Base-by-base conservation (phyloP, 2,797 vertebrate genomes). In the Meda fulgida region DNA sequence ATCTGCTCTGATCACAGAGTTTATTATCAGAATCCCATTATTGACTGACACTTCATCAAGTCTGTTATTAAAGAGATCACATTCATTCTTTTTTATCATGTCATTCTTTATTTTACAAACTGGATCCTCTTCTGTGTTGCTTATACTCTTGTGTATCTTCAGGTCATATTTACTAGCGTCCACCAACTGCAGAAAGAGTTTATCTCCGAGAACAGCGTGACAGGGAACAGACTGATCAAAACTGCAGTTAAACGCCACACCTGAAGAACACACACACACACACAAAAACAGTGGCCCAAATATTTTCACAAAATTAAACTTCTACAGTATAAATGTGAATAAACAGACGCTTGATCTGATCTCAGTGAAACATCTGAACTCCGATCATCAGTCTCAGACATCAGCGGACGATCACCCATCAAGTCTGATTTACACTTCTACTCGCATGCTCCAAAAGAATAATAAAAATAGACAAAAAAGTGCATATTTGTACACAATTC, bases 11-110 rank as follows among this genome's bases (percentile, higher is more conserved):
- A 10, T 40, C 53, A 78, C 75, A 38, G 1, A 0, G 23, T 60
- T 78, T 78, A 63, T 78, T 11, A 85, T 34, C 83, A 84, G 14
- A 46, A 1, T 80, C 5, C 78, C 43, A n/a, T 26, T 87, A 7
- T 0, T 26, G 7, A 7, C 4, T 18, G 29, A 9, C 60, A 84
- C 84, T 51, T 65, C n/a, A 78, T 58, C 43, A 51, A 0, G 0
- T 77, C 65, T 75, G 16, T 43, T 21, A 0, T n/a, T 18, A 40
- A 2, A 40, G 3, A 75, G 19, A 14, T 53, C 72, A 75, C 72
- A 75, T 4, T 23, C 18, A 0, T 0, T 1, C 9, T 1, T 1
- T 0, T 1, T 51, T 0, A 51, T 53, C 0, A 0, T 53, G 29
- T 1, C 1, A 7, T 53, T 0, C 19, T 4, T 75, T 75, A 75